Percentiles rank a stretch among this genome's conserved stretches.
Evolutionary conservation across 2,113 vertebrate genomes (phyloP).

Genomic region (Okapia johnstoni): DNA sequence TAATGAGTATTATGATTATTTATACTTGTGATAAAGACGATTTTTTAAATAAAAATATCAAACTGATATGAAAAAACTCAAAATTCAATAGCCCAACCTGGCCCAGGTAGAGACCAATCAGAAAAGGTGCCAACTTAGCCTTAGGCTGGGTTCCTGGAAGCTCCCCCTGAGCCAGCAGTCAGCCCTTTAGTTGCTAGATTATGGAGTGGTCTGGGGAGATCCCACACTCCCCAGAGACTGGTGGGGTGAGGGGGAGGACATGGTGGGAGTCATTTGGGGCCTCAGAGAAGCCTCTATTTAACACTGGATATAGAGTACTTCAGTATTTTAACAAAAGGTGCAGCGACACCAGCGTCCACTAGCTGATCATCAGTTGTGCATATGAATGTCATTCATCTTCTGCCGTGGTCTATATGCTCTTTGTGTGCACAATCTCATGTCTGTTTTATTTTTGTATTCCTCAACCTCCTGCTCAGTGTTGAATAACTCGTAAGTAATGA

Average conservation of each 20-base stretch:
- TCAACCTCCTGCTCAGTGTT: neutral
- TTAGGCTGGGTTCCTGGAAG: neutral
- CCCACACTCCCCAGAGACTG: neutral
- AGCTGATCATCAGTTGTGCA: neutral
- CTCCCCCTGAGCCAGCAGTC: neutral
- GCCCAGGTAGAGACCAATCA: neutral
- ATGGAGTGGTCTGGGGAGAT: neutral
- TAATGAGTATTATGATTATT: neutral
- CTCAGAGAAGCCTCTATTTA: neutral
- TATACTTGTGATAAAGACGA: neutral
- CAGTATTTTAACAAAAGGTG: neutral
- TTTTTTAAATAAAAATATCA: slow-evolving; percentile 1
- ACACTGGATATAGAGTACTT: neutral
- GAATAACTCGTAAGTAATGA: slow-evolving; percentile 5
- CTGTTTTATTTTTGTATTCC: neutral
- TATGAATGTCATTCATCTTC: neutral
- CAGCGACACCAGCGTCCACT: neutral
- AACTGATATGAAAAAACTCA: slow-evolving; percentile 9
- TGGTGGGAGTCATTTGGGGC: neutral
- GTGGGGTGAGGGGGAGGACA: neutral
- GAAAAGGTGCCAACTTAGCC: neutral
- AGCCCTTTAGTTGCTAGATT: slow-evolving; percentile 18
- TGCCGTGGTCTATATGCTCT: neutral
- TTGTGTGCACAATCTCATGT: neutral
- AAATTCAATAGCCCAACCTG: neutral